A percentile compares a stretch with the other conserved stretches of the same genome.
phyloP scores from a whole-genome alignment of 2,888 invertebrate genomes.

The Ceraclea dissimilis region DNA sequence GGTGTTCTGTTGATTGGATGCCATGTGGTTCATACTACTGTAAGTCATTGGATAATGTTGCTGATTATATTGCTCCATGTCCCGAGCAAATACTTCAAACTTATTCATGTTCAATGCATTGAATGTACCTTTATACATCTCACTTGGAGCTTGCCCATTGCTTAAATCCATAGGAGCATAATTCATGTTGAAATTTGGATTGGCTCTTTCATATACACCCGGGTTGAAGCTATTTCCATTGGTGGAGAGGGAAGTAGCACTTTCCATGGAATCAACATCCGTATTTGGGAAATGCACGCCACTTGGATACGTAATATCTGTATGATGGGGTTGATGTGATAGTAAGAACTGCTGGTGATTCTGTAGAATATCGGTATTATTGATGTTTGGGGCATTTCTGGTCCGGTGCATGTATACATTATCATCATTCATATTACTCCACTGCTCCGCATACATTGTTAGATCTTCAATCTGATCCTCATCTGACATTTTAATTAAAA shows the following conservation, averaged over 20 bases:
- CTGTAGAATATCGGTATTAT: constrained; percentile 10
- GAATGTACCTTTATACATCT: constrained; percentile 39
- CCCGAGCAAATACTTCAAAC: constrained; percentile 40
- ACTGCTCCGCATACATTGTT: constrained; percentile 42
- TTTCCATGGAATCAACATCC: constrained; percentile 6
- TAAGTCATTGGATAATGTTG: constrained; percentile 14
- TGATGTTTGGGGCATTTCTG: constrained; percentile 5
- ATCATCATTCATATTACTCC: constrained; percentile 28
- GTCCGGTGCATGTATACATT: constrained; percentile 11
- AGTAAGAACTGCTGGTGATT: constrained; percentile 14
- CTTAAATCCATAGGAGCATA: constrained; percentile 41
- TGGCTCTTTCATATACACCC: constrained; percentile 10
- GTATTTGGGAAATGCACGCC: constrained; percentile 8
- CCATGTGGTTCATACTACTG: constrained; percentile 8
- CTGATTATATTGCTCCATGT: constrained; percentile 10
- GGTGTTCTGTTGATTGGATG: constrained; percentile 2
- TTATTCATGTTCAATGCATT: constrained; percentile 37
- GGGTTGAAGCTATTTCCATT: constrained; percentile 7
- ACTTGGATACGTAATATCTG: constrained; percentile 13
- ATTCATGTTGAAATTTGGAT: constrained; percentile 9
- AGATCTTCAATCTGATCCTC: constrained; percentile 49
- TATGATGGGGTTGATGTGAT: constrained; percentile 11
- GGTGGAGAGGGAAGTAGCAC: background rate
- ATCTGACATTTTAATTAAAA: constrained; percentile 41
- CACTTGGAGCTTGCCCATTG: constrained; percentile 41